Evolutionary conservation across 2,888 invertebrate genomes (phyloP), one percentile per base, ranked within the genome.

Genomic region (Syrista parreyssii): DNA sequence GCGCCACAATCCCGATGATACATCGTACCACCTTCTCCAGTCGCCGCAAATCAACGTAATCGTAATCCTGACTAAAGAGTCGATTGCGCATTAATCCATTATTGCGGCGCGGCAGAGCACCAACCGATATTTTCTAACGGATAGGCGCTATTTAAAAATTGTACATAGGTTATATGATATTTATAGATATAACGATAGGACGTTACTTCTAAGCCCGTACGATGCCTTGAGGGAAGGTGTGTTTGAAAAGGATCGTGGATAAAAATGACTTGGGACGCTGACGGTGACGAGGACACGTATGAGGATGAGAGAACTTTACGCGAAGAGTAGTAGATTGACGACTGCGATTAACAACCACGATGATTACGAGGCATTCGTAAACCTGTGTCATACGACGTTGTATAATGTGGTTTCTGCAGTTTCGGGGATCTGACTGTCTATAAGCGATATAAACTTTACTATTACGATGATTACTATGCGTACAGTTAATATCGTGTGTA

Each of bases 1-100:
- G 85, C 91, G 12, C 91, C 92, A 30, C 92, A 92, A 90, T 93
- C 93, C 78, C 94, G 94, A 94, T 94, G 91, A 91, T 91, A 89
- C 84, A 87, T 85, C 82, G 83, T 86, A 79, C 82, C 71, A 31
- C 71, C 71, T 33, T 31, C 33, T 33, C 83, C 40, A 75, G 81
- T 78, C 76, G 72, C 75, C 78, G 82, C 75, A 76, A 32, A 23
- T 55, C 55, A 23, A 55, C 23, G 55, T 55, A 2, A 55, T 55
- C 55, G 55, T 23, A 9, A 55, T 55, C 55, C 55, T 23, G 55
- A 55, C 55, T 55, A 55, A 55, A 9, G 55, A 55, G 55, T 55
- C 55, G 55, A 55, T 23, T 55, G 55, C 23, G 23, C 55, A 0
- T 55, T 23, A 9, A 55, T 55, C 81, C 72, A 79, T 68, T 73